Evolutionary conservation across 1,140 invertebrate species (phyloP), one percentile per base, ranked within the genome.

Genomic region (Hetaerina americana): DNA sequence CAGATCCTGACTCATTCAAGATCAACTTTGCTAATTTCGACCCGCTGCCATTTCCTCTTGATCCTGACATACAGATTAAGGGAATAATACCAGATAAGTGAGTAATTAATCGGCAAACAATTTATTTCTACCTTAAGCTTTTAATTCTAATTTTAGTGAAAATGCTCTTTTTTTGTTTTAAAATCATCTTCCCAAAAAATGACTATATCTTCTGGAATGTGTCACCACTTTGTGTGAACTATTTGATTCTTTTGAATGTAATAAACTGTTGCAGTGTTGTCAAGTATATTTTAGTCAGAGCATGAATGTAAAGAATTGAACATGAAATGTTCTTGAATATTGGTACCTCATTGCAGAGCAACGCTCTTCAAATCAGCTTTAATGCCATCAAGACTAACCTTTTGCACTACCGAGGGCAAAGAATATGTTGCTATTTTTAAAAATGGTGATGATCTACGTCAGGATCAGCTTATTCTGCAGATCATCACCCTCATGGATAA

Each of bases 401-500:
- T 99, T 80, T 83, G 91, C 22, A 96, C 94, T 0, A 87, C 85
- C 0, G 86, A 89, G 69, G 89, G 90, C 29, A 83, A 82, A n/a
- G 93, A 97, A 79, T 99, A 98, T 82, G 90, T 95, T 18, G 93
- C 95, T 0, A 99, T 99, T 75, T 99, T 99, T 81, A 99, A 99
- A 84, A 89, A 97, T 78, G 98, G 98, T 0, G 98, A 99, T 82
- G 97, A 99, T 83, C 81, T 99, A n/a, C 81, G 97, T 26, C 98
- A 99, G 82, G 98, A 99, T 84, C 97, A 99, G 81, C 85, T 99
- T 0, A 95, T 99, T 74, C 81, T 99, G 70, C 92, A 95, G 82
- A 99, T 99, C 82, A 98, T 99, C 72, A 95, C 95, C 0, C 83
- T 99, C 5, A 99, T 99, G 96, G 98, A 99, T 82, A 93, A 96